A percentile compares a stretch with the other conserved stretches of the same genome.
These are phyloP conservation scores for Agrilus biguttatus DNA, from an alignment of 2,888 invertebrate species.

Conservation along the genomic window DNA sequence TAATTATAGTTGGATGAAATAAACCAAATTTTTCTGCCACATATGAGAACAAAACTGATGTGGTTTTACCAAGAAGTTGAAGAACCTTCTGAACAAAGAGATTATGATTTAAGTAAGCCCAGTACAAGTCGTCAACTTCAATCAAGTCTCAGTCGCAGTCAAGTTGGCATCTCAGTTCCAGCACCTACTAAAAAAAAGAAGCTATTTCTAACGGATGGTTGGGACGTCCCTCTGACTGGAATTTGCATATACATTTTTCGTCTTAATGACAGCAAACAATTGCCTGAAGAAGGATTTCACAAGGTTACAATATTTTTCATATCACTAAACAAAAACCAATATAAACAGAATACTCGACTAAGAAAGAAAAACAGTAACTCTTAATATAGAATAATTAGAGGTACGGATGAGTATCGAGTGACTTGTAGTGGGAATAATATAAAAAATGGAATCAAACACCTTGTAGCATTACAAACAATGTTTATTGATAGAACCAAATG, in stretches of 20 bases:
- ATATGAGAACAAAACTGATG: conserved; percentile 69
- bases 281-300: conserved; percentile 87
- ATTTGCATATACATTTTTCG: conserved; percentile 77
- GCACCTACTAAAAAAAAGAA: conserved; percentile 48
- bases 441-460: no score
- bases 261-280: conserved; percentile 66
- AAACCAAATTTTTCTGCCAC: conserved; percentile 71
- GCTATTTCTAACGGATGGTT: conserved; percentile 72
- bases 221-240: conserved; percentile 67
- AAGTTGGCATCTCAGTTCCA: conserved; percentile 16
- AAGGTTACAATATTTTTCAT: conserved; percentile 38
- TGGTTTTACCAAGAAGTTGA: conserved; percentile 85
- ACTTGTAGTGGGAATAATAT: no score
- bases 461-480: no score
- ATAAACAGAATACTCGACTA: no score
- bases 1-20: conserved; percentile 64
- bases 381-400: no score
- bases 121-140: conserved; percentile 22
- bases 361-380: no score
- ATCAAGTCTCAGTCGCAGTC: conserved; percentile 24
- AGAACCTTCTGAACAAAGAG: conserved; percentile 37
- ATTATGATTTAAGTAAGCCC: conserved; percentile 20
- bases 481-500: no score
- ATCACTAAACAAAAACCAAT: background rate
- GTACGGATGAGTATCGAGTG: no score